A percentile compares a stretch with the other conserved stretches of the same genome.
Conservation (phyloP, 2,797 vertebrate species). For the Sternarchorhynchus goeldii region DNA sequence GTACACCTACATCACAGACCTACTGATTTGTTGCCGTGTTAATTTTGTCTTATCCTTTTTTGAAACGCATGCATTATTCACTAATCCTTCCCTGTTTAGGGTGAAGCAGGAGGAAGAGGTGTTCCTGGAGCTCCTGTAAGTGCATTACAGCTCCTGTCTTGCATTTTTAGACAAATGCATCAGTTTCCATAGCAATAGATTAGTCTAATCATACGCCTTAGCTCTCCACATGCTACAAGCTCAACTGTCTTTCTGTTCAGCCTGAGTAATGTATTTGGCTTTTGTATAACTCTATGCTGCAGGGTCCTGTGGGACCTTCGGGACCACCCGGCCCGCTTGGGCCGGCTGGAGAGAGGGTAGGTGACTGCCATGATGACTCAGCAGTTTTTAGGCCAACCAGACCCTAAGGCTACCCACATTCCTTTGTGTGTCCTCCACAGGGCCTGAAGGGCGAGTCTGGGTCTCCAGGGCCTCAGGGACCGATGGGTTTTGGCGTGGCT, state of each 20-base stretch:
- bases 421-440: constrained; percentile 63
- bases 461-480: constrained; percentile 78
- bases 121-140: constrained; percentile 65
- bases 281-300: constrained; percentile 27
- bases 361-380: neutral
- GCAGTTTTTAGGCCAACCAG: neutral
- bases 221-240: neutral
- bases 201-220: constrained; percentile 13
- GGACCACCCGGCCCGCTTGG: constrained; percentile 70
- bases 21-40: neutral
- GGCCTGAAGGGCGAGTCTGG: constrained; percentile 80
- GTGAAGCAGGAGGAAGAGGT: constrained; percentile 74
- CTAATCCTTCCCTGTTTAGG: constrained; percentile 61
- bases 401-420: neutral
- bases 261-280: constrained; percentile 8
- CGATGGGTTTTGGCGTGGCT: constrained; percentile 65
- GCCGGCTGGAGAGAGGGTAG: constrained; percentile 69
- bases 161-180: neutral
- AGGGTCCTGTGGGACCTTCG: constrained; percentile 69
- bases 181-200: neutral
- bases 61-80: neutral
- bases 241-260: neutral
- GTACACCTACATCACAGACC: neutral
- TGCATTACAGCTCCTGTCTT: constrained; percentile 10
- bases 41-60: neutral